phyloP scores from a whole-genome alignment of 2,113 vertebrate genomes.

The Pimephales promelas region DNA sequence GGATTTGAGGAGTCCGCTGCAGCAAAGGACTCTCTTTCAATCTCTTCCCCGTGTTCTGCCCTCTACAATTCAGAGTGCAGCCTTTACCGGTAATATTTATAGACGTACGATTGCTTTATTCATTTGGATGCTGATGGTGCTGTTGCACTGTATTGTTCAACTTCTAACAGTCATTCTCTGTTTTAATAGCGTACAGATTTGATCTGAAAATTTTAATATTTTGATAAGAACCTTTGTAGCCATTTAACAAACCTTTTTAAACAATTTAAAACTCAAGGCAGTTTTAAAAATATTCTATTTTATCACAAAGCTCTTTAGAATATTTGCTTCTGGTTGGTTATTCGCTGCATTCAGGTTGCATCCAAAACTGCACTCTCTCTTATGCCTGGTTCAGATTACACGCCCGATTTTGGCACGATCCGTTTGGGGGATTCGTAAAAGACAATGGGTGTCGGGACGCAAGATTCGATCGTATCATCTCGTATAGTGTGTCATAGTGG shows the following conservation, averaged over 20 bases:
- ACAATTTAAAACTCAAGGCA: neutral
- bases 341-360: too few relatives aligned
- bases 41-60: slow-evolving; percentile 41
- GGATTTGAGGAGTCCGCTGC: slow-evolving; percentile 31
- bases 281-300: neutral
- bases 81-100: neutral
- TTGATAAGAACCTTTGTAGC: neutral
- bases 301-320: neutral
- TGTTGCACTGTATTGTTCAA: neutral
- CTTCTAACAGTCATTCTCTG: neutral
- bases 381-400: too few relatives aligned
- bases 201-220: neutral
- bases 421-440: too few relatives aligned
- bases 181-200: neutral
- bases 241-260: neutral
- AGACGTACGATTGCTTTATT: neutral
- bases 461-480: too few relatives aligned
- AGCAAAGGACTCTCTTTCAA: slow-evolving; percentile 34
- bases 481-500: too few relatives aligned
- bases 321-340: neutral
- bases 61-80: neutral
- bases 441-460: too few relatives aligned
- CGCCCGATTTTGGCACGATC: too few relatives aligned
- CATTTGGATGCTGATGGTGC: neutral
- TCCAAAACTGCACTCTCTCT: too few relatives aligned